Evolutionary conservation across 2,797 vertebrate genomes (phyloP).

Genomic region (Lithobates pipiens): DNA sequence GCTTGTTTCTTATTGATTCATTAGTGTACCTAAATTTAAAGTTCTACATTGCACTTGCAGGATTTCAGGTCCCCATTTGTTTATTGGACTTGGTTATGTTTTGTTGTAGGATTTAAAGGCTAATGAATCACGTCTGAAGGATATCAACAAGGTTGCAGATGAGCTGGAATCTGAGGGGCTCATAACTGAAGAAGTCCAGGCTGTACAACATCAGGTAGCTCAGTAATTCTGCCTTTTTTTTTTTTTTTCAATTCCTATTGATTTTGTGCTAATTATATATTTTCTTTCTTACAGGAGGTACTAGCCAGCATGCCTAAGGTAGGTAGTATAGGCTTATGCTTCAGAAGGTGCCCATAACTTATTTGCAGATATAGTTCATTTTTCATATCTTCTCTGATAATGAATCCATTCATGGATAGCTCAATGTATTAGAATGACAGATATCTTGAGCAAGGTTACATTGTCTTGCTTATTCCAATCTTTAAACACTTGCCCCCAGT

Average conservation of each 20-base stretch:
- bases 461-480: no score
- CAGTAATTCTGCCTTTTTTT: not conserved
- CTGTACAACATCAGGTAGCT: slow-evolving; percentile 80
- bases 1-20: no score
- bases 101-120: slow-evolving; percentile 91
- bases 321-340: slow-evolving; percentile 58
- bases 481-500: no score
- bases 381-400: no score
- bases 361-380: not conserved
- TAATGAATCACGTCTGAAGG: slow-evolving; percentile 95
- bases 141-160: slow-evolving; percentile 97
- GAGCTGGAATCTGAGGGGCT: slow-evolving; percentile 97
- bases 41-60: not conserved
- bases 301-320: slow-evolving; percentile 80
- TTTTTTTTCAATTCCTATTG: not conserved
- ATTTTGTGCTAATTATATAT: not conserved
- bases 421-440: no score
- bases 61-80: not conserved
- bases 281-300: slow-evolving; percentile 72
- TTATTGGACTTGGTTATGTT: not conserved
- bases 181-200: slow-evolving; percentile 94
- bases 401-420: no score
- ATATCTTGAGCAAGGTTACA: no score
- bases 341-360: not conserved
- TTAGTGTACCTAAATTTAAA: no score